Evolutionary conservation across 35 echinoderm and acorn worm species (phyloP).

Genomic region (Holothuria glaberrima): DNA sequence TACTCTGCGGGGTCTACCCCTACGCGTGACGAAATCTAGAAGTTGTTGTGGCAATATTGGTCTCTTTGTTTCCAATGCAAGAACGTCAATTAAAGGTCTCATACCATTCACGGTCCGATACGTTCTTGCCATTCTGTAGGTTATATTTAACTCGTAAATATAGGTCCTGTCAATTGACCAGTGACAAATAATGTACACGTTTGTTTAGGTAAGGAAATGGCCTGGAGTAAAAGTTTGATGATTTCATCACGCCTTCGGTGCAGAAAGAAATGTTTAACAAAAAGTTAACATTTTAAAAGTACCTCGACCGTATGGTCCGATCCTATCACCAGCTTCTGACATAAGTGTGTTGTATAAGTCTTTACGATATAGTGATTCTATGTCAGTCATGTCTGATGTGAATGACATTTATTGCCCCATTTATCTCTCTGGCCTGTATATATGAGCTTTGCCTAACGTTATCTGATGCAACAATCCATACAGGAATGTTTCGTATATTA

Average conservation of each 20-base stretch:
- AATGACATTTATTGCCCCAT: no score
- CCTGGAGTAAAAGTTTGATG: conserved; percentile 8
- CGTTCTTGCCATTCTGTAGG: conserved; percentile 13
- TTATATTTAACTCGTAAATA: background rate
- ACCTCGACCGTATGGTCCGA: background rate
- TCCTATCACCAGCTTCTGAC: background rate
- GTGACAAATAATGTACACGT: conserved; percentile 31
- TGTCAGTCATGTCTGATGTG: no score
- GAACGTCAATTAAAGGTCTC: conserved; percentile 9
- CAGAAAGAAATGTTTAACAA: conserved; percentile 5
- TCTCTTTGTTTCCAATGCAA: conserved; percentile 12
- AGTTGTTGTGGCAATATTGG: background rate
- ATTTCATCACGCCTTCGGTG: background rate
- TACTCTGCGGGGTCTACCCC: no score
- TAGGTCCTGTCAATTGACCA: conserved; percentile 5
- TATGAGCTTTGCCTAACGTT: no score
- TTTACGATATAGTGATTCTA: no score
- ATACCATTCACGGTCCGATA: background rate
- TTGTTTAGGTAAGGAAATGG: conserved; percentile 22
- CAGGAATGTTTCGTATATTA: no score
- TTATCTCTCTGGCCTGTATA: no score
- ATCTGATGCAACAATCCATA: no score
- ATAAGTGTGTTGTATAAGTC: background rate
- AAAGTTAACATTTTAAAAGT: conserved; percentile 22
- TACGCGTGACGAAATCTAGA: background rate